Conservation (phyloP, 2,888 invertebrate genomes). For the Yponomeuta plumbellus region DNA sequence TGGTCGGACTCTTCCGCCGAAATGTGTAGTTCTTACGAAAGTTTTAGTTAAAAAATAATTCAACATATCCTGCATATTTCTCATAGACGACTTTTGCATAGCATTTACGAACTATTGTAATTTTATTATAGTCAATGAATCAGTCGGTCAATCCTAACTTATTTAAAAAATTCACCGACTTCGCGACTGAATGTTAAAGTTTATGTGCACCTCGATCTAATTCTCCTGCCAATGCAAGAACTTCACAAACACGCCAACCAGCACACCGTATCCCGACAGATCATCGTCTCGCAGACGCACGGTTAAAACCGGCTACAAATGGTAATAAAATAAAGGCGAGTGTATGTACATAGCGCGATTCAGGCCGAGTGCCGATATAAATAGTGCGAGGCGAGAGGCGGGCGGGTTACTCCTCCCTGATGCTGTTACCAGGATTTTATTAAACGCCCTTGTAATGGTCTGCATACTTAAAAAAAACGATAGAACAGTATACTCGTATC, state of each 20-base stretch:
- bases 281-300: constrained; percentile 4
- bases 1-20: too few relatives aligned
- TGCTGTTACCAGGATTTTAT: background rate
- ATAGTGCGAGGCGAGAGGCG: constrained; percentile 64
- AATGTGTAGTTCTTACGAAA: too few relatives aligned
- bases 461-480: too few relatives aligned
- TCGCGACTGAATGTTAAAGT: background rate
- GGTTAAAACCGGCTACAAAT: constrained; percentile 47
- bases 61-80: too few relatives aligned
- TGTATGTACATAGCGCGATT: constrained; percentile 64
- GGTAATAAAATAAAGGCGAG: constrained; percentile 63
- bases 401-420: constrained; percentile 21
- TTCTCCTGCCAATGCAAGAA: background rate
- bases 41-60: too few relatives aligned
- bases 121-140: too few relatives aligned
- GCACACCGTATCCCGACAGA: background rate
- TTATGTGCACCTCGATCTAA: background rate
- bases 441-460: background rate
- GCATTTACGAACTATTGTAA: too few relatives aligned
- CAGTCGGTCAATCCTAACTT: too few relatives aligned
- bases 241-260: background rate
- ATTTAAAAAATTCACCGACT: background rate
- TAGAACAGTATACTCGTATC: too few relatives aligned
- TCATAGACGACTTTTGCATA: too few relatives aligned
- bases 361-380: constrained; percentile 69